phyloP scores from a whole-genome alignment of 1,140 invertebrate genomes.

The Monomorium pharaonis region DNA sequence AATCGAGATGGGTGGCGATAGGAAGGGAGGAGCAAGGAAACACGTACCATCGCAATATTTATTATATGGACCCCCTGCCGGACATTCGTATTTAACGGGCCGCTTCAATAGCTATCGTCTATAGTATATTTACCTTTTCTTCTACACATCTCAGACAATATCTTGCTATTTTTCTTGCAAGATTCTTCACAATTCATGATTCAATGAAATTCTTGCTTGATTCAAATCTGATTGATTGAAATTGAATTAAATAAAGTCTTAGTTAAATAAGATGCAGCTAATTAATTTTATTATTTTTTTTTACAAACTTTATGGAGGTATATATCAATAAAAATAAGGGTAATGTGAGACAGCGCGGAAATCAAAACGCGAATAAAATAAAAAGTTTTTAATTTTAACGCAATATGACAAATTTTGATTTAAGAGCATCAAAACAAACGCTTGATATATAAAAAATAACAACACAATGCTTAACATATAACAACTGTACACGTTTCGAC shows the following conservation, averaged over 20 bases:
- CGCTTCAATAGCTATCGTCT: conserved; percentile 34
- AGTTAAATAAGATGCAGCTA: too few relatives aligned
- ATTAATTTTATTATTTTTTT: too few relatives aligned
- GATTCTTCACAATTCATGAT: background rate
- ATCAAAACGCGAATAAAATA: too few relatives aligned
- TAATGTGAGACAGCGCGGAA: too few relatives aligned
- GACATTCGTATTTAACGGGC: conserved; percentile 84
- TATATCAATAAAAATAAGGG: too few relatives aligned
- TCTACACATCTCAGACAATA: conserved; percentile 13
- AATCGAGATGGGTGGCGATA: conserved; percentile 68
- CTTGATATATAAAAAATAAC: too few relatives aligned
- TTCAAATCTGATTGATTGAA: background rate
- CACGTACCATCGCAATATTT: conserved; percentile 81
- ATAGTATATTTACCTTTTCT: conserved; percentile 44
- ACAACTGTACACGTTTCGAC: too few relatives aligned
- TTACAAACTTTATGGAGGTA: too few relatives aligned
- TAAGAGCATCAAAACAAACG: too few relatives aligned
- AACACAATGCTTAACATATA: too few relatives aligned
- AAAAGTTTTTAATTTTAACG: too few relatives aligned
- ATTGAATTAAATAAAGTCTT: conserved; percentile 1
- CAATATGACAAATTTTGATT: too few relatives aligned
- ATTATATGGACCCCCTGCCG: conserved; percentile 83
- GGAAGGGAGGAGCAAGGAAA: conserved; percentile 70
- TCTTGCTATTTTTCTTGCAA: conserved; percentile 21
- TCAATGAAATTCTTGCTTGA: background rate